A percentile compares a stretch with the other conserved stretches of the same genome.
Conservation (phyloP, 2,113 vertebrate species). For the Okapia johnstoni region DNA sequence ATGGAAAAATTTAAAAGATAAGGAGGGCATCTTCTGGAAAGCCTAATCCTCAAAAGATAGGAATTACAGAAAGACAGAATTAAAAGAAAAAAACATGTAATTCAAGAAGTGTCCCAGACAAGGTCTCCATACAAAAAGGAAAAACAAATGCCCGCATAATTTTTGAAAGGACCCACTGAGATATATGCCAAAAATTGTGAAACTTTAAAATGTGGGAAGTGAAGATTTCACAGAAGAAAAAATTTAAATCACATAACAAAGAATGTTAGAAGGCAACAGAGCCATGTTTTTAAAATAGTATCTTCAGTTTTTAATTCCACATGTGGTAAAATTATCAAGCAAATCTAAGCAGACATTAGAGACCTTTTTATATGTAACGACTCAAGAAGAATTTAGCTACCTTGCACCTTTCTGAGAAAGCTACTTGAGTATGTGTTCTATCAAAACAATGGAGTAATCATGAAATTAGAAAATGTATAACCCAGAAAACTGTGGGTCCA, state of each 20-base stretch:
- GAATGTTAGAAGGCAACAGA: background rate
- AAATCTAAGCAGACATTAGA: background rate
- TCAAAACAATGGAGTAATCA: background rate
- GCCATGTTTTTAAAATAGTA: background rate
- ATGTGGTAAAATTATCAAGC: background rate
- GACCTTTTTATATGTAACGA: background rate
- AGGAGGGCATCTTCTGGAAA: background rate
- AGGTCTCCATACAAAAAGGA: background rate
- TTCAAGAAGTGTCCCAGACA: background rate
- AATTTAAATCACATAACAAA: background rate
- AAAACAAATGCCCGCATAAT: background rate
- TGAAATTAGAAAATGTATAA: background rate
- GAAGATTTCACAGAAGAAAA: background rate
- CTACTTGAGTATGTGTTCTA: background rate
- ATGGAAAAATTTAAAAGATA: background rate
- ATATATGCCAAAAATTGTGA: background rate
- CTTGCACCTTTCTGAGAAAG: conserved; percentile 6
- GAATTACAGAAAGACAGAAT: background rate
- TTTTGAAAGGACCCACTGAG: background rate
- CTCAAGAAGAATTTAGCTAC: background rate
- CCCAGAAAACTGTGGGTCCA: background rate
- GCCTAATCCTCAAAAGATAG: background rate
- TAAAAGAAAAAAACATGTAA: background rate
- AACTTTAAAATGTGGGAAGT: background rate
- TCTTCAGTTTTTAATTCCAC: background rate